Evolutionary conservation across 2,113 vertebrate species (phyloP).

Genomic region (Notothenia rossii): DNA sequence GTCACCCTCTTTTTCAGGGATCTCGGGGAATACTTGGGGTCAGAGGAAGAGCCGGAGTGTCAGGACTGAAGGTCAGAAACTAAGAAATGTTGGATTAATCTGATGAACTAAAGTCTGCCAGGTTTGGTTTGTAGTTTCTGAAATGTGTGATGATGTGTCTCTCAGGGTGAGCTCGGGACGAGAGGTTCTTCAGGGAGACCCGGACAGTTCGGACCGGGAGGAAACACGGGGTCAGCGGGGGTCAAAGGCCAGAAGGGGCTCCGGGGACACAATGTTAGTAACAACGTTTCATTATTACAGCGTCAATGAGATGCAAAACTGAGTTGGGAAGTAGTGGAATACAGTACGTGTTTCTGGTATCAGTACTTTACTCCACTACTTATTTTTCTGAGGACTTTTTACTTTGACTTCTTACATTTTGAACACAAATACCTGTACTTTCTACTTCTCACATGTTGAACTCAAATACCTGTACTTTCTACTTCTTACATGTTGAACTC

Average conservation of each 20-base stretch:
- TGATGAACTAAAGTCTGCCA: background rate
- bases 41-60: constrained; percentile 71
- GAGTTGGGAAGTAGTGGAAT: too few relatives aligned
- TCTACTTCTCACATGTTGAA: too few relatives aligned
- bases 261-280: constrained; percentile 72
- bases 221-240: constrained; percentile 72
- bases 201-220: constrained; percentile 79
- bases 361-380: too few relatives aligned
- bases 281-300: background rate
- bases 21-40: constrained; percentile 70
- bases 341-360: too few relatives aligned
- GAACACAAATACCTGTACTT: too few relatives aligned
- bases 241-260: constrained; percentile 76
- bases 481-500: too few relatives aligned
- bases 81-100: background rate
- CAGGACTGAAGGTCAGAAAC: constrained; percentile 76
- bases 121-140: background rate
- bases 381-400: too few relatives aligned
- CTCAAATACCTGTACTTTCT: too few relatives aligned
- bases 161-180: constrained; percentile 76
- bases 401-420: too few relatives aligned
- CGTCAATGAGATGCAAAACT: background rate
- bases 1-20: constrained; percentile 67
- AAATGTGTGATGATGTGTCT: background rate
- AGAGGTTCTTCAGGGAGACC: constrained; percentile 65